Base-by-base conservation (phyloP, 2,113 vertebrate genomes). In the Andinoacara biseriatus region DNA sequence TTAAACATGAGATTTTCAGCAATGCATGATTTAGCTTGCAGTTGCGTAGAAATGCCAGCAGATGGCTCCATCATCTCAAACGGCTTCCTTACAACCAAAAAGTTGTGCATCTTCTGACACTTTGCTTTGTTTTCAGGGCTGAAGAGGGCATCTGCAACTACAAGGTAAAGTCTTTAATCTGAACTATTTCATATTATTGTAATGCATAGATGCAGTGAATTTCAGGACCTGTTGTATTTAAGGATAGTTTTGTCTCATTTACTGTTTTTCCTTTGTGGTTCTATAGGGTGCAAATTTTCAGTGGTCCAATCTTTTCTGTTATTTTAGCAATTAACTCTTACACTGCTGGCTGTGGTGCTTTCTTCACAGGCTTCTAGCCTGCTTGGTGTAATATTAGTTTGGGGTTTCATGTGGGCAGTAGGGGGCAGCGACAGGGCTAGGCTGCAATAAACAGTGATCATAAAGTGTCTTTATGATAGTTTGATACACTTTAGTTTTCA, bases 121-220 rank as follows among this genome's bases (percentile, higher is more conserved):
- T 62, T 72, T 2, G 2, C 78, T 88, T 81, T 81, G 20, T 88
- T 92, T 90, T 75, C 88, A 96, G 96, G 81, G 96, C 96, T 74
- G 95, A 96, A 85, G 92, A 95, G 6, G 95, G 96, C 8, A 93
- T 96, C 81, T 78, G 31, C 22, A 87, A 92, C 82, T 96, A 92
- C 33, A 96, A 96, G 95, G 96, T 96, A 95, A 91, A 33, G 38
- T 43, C 57, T 59, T 31, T 14, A 15, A 46, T 20, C 8, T 76
- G 3, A 76, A 59, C 14, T 1, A 38, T 76, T 40, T 43, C 8
- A 43, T 10, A 69, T 29, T 46, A 52, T 49, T 52, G 31, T 29
- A 29, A 49, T 43, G 26, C 24, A 20, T 31, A 49, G 18, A 2
- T 43, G 38, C 63, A 2, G 2, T 54, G 29, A 10, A n/a, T 72